Conservation (phyloP, 2,797 vertebrate genomes). For the Labroides dimidiatus region DNA sequence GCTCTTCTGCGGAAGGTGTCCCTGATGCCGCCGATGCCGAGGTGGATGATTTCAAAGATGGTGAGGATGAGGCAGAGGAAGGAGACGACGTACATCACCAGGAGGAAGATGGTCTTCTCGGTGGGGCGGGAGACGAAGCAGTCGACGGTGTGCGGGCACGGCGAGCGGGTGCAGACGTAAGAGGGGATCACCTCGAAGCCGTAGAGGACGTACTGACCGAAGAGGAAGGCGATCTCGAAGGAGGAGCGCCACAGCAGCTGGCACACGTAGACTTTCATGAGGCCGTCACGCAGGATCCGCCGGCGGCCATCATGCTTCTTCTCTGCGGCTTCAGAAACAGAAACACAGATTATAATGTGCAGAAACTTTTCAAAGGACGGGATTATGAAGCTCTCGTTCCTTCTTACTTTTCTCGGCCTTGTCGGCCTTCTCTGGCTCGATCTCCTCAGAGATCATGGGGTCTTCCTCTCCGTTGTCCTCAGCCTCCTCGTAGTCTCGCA, state of each 20-base stretch:
- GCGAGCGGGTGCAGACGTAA: constrained; percentile 87
- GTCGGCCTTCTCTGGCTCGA: constrained; percentile 82
- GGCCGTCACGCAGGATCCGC: constrained; percentile 88
- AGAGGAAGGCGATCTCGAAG: constrained; percentile 88
- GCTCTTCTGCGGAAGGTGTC: constrained; percentile 80
- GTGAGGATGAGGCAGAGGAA: constrained; percentile 89
- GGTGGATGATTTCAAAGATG: constrained; percentile 87
- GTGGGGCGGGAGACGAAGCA: constrained; percentile 93
- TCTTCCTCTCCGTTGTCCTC: constrained; percentile 91
- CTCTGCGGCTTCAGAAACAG: constrained; percentile 14
- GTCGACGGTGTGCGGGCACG: constrained; percentile 90
- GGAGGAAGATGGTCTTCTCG: constrained; percentile 92
- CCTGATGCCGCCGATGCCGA: constrained; percentile 85
- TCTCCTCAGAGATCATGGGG: constrained; percentile 91
- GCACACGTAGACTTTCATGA: constrained; percentile 91
- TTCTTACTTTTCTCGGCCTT: constrained; percentile 61
- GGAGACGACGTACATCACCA: constrained; percentile 90
- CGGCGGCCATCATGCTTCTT: constrained; percentile 88
- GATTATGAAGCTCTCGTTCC: neutral
- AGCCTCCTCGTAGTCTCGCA: constrained; percentile 87
- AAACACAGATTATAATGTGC: neutral
- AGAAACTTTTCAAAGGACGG: no score
- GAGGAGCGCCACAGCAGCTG: constrained; percentile 87
- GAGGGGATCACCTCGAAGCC: constrained; percentile 87
- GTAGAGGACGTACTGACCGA: constrained; percentile 90